Evolutionary conservation across 1,140 invertebrate species (phyloP).

Genomic region (Tribolium madens): DNA sequence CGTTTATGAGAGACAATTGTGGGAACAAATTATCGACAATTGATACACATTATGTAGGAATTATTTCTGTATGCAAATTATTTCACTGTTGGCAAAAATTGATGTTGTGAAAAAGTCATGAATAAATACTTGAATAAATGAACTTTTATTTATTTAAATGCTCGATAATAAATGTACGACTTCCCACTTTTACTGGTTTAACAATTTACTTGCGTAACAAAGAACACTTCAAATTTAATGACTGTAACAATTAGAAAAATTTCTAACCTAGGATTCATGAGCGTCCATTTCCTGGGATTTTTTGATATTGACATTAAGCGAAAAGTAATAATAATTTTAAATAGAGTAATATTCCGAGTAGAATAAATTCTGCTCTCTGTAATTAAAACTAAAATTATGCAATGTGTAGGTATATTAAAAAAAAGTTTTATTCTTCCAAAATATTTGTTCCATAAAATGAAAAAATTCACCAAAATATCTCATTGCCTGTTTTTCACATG

Average conservation of each 20-base stretch:
- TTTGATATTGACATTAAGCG: too few relatives aligned
- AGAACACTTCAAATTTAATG: neutral
- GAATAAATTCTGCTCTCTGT: too few relatives aligned
- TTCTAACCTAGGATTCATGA: neutral
- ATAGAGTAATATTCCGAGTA: too few relatives aligned
- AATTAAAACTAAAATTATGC: too few relatives aligned
- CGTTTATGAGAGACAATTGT: neutral
- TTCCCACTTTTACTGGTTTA: constrained; percentile 23
- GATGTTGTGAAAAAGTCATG: neutral
- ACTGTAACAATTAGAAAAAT: neutral
- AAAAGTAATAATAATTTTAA: too few relatives aligned
- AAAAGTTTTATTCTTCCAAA: too few relatives aligned
- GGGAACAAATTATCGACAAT: neutral
- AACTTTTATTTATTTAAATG: neutral
- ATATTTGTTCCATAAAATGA: too few relatives aligned
- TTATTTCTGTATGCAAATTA: neutral
- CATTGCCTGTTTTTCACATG: too few relatives aligned
- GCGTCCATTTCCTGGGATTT: too few relatives aligned
- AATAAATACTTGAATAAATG: neutral
- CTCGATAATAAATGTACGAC: neutral
- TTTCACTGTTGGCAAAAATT: neutral
- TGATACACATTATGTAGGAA: neutral
- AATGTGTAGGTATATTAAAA: too few relatives aligned
- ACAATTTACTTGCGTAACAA: too few relatives aligned
- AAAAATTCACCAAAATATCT: too few relatives aligned